These are phyloP conservation scores for Notoglanidium macrostoma DNA, from an alignment of 2,797 vertebrate species.

Conservation along the genomic window DNA sequence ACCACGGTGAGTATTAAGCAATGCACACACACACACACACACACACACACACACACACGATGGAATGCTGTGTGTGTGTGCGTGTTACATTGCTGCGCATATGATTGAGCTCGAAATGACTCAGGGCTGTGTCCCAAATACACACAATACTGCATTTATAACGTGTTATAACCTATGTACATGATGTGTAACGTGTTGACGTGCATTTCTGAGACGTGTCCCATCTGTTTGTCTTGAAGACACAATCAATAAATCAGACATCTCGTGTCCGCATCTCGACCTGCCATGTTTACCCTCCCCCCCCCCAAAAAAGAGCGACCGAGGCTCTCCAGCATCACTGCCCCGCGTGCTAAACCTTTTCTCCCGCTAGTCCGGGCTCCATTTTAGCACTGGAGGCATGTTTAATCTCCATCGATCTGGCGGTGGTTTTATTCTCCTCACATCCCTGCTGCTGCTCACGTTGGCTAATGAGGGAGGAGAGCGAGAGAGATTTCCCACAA, in stretches of 20 bases:
- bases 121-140: conserved; percentile 24
- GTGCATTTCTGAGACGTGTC: not conserved
- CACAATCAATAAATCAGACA: conserved; percentile 22
- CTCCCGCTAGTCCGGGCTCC: not conserved
- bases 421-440: conserved; percentile 54
- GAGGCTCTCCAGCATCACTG: not conserved
- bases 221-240: not conserved
- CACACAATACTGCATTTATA: not conserved
- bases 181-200: not conserved
- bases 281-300: conserved; percentile 15
- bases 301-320: not conserved
- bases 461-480: conserved; percentile 58
- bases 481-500: conserved; percentile 50
- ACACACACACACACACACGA: conserved; percentile 8
- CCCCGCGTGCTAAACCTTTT: not conserved
- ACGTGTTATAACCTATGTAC: not conserved
- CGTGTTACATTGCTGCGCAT: conserved; percentile 11
- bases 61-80: not conserved
- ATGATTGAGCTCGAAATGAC: not conserved
- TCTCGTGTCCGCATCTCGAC: conserved; percentile 16
- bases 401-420: conserved; percentile 33
- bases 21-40: not conserved
- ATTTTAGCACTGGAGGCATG: conserved; percentile 17
- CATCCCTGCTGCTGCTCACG: conserved; percentile 52
- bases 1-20: conserved; percentile 27